Evolutionary conservation across 2,797 vertebrate species (phyloP), one percentile per base, ranked within the genome.

Genomic region (Poeciliopsis gracilis): DNA sequence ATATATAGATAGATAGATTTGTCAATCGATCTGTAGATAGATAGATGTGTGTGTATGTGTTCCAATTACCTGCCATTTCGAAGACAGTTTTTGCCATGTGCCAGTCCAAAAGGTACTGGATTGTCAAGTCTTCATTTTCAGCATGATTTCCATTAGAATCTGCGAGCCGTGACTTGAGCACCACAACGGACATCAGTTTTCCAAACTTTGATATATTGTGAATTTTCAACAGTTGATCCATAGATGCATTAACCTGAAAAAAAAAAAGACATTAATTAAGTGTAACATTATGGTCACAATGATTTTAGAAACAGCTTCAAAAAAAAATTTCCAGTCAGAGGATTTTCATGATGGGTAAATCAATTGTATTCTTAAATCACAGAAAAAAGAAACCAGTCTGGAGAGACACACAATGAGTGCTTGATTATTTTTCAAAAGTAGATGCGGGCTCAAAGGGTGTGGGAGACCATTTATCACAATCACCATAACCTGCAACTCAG

Each of bases 131-230:
- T 47, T 89, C 69, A 0, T 57, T 76, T 73, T 87, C 72, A 69
- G 45, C 28, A 63, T 69, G 2, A 9, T 2, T 12, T 57, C 80
- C 77, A 23, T 47, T 81, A 1, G 0, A 16, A 75, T 86, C 46
- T 72, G 5, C 82, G 12, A 86, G 88, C 88, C 86, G 87, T 47
- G 86, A 79, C 33, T 86, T 66, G 72, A 84, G 38, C 72, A 89
- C 46, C 81, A 86, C 66, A 74, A 79, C 78, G 2, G 88, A 89
- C 77, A 86, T 79, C 75, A 89, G 61, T 71, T 84, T 89, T 53
- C 73, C 86, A 81, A 18, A 86, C 73, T 80, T 86, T 80, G 41
- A 73, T 36, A 90, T 73, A 20, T 90, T 76, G 63, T 78, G 49
- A 51, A 0, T 78, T 9, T 16, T 0, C 38, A 87, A 4, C 0